A percentile compares a stretch with the other conserved stretches of the same genome.
These are phyloP conservation scores for Dermatemys mawii DNA, from an alignment of 2,113 vertebrate genomes.

Conservation along the genomic window DNA sequence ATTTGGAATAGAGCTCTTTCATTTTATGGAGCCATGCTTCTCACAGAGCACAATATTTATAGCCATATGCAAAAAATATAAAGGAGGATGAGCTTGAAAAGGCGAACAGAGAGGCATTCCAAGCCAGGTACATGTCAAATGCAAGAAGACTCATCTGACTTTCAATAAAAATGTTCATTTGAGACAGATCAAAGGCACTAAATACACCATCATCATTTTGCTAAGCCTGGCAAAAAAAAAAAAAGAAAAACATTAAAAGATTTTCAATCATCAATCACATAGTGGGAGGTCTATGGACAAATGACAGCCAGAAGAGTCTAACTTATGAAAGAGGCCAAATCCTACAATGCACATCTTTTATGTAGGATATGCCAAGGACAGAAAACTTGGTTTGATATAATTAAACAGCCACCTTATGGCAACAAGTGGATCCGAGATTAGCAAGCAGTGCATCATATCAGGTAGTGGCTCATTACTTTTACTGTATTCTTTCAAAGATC, in stretches of 20 bases:
- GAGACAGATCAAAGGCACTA: conserved; percentile 62
- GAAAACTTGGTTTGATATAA: background rate
- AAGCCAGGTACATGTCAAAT: conserved; percentile 44
- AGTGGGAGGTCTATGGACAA: conserved; percentile 72
- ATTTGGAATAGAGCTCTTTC: conserved; percentile 70
- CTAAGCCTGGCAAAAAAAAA: conserved; percentile 65
- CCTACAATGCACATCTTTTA: conserved; percentile 27
- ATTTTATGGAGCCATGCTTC: conserved; percentile 37
- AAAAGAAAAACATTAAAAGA: conserved; percentile 70
- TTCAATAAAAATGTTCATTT: conserved; percentile 69
- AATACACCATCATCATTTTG: conserved; percentile 64
- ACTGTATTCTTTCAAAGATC: background rate
- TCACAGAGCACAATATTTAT: conserved; percentile 45
- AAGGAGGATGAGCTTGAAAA: conserved; percentile 45
- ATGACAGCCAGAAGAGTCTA: conserved; percentile 65
- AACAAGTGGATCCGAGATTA: background rate
- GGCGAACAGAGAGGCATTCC: conserved; percentile 54
- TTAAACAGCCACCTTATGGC: background rate
- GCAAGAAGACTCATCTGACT: conserved; percentile 44
- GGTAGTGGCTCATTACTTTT: background rate
- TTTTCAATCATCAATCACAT: conserved; percentile 67
- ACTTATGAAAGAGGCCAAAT: conserved; percentile 44
- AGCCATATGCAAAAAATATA: conserved; percentile 5
- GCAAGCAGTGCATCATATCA: background rate
- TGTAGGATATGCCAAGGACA: background rate